Evolutionary conservation across 1,140 invertebrate genomes (phyloP), one percentile per base, ranked within the genome.

Genomic region (Cheumatopsyche charites): DNA sequence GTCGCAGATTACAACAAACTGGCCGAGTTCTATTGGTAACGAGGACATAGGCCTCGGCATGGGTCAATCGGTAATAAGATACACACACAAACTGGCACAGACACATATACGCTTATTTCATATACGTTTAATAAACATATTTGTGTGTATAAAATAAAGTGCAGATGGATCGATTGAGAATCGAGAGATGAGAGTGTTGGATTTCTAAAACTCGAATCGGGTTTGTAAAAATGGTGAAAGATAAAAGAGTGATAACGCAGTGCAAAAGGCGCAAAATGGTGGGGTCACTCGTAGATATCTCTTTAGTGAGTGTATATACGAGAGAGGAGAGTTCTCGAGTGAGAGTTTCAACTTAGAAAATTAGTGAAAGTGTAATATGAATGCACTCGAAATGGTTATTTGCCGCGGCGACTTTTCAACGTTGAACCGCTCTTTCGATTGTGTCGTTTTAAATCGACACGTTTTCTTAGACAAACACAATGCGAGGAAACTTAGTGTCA

Each of bases 321-420:
- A 41, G 62, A 45, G 42, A 68, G 29, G 66, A 52, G 66, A 68
- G 66, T 55, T 23, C 66, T 36, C 66, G 47, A 68, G 66, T 68
- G 66, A 68, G 66, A 68, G 66, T 68, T 68, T 68, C 45, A 29
- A 55, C 47, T 68, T 68, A 36, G 66, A 68, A 68, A 68, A 55
- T 68, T 52, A 68, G 66, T 68, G 66, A 68, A 68, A 68, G 66
- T 68, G 66, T 68, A 68, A 68, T 52, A 52, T 52, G 36, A 68
- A 68, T 68, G 66, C 66, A 68, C 47, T 68, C 47, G 66, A 68
- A 68, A 68, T 55, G 47, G 43, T 68, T 13, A 43, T 68, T 36
- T 55, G 15, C 66, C 9, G 49, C 29, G 26, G 29, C 9, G 29
- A 36, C 29, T 36, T 36, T 36, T 36, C 29, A 9, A 36, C 9